Evolutionary conservation across 1,140 invertebrate genomes (phyloP).

Genomic region (Cheumatopsyche charites): DNA sequence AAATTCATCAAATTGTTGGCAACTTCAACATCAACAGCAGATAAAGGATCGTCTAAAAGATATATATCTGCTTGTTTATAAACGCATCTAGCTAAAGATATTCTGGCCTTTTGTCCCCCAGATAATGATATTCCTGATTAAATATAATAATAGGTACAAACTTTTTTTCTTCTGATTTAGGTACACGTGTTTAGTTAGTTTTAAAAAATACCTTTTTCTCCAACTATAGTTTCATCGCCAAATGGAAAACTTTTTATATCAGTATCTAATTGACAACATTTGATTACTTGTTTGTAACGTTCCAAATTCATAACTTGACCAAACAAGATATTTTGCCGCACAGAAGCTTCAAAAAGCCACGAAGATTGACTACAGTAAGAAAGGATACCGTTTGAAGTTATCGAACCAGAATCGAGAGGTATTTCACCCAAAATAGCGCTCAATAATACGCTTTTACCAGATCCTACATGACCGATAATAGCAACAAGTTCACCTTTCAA

Average conservation of each 20-base stretch:
- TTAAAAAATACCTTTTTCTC: constrained; percentile 59
- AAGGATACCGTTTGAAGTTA: constrained; percentile 61
- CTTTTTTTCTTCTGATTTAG: too few species aligned
- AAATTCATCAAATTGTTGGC: constrained; percentile 68
- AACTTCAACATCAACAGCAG: constrained; percentile 72
- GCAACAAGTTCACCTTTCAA: constrained; percentile 70
- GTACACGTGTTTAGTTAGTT: too few species aligned
- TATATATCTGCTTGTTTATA: constrained; percentile 76
- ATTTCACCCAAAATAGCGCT: constrained; percentile 80
- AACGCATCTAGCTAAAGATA: constrained; percentile 69
- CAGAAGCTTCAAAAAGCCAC: constrained; percentile 68
- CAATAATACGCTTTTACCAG: constrained; percentile 80
- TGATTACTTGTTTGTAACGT: constrained; percentile 65
- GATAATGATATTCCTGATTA: constrained; percentile 56
- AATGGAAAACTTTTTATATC: constrained; percentile 72
- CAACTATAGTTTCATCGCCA: constrained; percentile 74
- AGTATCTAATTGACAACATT: constrained; percentile 70
- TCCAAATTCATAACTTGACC: constrained; percentile 67
- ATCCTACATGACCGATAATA: constrained; percentile 79
- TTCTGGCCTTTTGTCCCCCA: constrained; percentile 70
- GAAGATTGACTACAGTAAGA: constrained; percentile 75
- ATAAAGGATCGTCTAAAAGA: constrained; percentile 78
- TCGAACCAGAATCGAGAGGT: constrained; percentile 54
- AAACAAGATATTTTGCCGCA: constrained; percentile 84
- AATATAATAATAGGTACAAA: too few species aligned